Evolutionary conservation across 53 echinoderm and acorn worm species (phyloP), one percentile per base, ranked within the genome.

Genomic region (Holothuria leucospilota): DNA sequence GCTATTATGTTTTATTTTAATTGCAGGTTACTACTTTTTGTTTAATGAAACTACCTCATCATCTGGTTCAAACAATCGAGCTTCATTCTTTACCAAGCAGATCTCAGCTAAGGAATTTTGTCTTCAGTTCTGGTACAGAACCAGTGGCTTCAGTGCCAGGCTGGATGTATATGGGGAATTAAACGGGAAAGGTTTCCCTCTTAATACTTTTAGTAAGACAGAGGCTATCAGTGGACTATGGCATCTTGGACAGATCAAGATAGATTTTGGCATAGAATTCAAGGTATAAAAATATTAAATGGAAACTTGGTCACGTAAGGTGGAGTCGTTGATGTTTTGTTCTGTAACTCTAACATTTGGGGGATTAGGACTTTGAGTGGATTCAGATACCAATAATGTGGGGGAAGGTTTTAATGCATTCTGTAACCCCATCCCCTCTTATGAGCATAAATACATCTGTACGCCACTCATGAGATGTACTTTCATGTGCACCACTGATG

Each of bases 61-160:
- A 1, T 46, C 46, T 9, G 4, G 69, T 0, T 58, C 79, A 9
- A 90, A 92, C 2, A 78, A 30, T 13, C 91, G 90, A 14, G 84
- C 90, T 20, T 84, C 94, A 0, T 90, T 87, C 28, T 94, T 92
- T n/a, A 34, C 86, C 13, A 86, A 92, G 18, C 84, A 89, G 73
- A 69, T 92, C 4, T 49, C 94, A 8, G 90, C 90, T 30, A 86
- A 41, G 66, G 88, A 91, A 71, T 87, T 84, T 14, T 94, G 94
- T 56, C 62, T 93, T 12, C 85, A 85, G 11, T 91, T 92, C 78
- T 94, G 94, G 94, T 94, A 91, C 61, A 89, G 94, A 65, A 92
- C 88, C 82, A 86, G 90, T 46, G 96, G 96, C 3, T 62, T 89
- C 18, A 38, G 53, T 13, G 82, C 92, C 40, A 73, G 39, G 23